Evolutionary conservation across 2,888 invertebrate genomes (phyloP).

Genomic region (Scrobipalpa costella): DNA sequence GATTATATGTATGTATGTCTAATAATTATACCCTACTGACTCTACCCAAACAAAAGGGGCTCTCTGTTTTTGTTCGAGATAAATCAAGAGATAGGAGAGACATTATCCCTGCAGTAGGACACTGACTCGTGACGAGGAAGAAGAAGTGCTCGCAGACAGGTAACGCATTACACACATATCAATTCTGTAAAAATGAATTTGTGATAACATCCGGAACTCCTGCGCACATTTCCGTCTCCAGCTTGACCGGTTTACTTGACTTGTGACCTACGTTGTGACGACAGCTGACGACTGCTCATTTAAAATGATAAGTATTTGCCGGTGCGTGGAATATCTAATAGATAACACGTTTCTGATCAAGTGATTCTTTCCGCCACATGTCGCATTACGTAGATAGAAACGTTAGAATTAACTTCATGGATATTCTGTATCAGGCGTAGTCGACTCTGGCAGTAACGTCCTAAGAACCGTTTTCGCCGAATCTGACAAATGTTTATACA

Average conservation of each 20-base stretch:
- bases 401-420: not conserved
- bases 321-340: not conserved
- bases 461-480: not conserved
- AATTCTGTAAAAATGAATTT: not conserved
- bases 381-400: not conserved
- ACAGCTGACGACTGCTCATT: not conserved
- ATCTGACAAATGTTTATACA: too few relatives aligned
- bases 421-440: not conserved
- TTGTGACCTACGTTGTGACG: not conserved
- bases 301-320: not conserved
- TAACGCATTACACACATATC: too few relatives aligned
- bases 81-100: too few relatives aligned
- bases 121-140: too few relatives aligned
- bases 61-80: too few relatives aligned
- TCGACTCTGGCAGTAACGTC: too few relatives aligned
- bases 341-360: not conserved
- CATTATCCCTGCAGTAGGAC: too few relatives aligned
- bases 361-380: not conserved
- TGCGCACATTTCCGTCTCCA: not conserved
- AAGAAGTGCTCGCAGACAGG: too few relatives aligned
- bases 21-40: too few relatives aligned
- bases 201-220: not conserved
- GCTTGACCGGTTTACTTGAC: slow-evolving; percentile 1
- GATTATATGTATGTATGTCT: too few relatives aligned
- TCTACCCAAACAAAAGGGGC: too few relatives aligned